Percentiles rank a stretch among this genome's conserved stretches.
phyloP scores from a whole-genome alignment of 2,797 vertebrate genomes.

The Capromys pilorides region DNA sequence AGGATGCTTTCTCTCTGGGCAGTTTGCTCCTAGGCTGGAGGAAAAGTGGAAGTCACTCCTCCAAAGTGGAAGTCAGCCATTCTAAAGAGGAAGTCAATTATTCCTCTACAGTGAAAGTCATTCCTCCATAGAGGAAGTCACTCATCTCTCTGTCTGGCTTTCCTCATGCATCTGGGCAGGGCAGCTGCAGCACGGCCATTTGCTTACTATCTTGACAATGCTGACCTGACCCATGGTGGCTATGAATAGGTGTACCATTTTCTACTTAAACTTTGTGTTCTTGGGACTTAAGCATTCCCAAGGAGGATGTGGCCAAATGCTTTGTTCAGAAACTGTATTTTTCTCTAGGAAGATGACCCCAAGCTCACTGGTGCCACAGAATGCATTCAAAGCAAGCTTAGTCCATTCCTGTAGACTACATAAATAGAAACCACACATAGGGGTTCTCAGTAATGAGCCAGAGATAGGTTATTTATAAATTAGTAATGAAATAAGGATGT shows the following conservation, averaged over 20 bases:
- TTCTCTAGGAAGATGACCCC: neutral
- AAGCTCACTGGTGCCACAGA: neutral
- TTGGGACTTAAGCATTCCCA: neutral
- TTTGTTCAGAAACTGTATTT: neutral
- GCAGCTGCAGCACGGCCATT: neutral
- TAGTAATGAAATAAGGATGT: neutral
- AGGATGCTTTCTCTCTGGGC: neutral
- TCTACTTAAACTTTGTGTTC: neutral
- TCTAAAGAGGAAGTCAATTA: neutral
- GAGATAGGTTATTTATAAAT: neutral
- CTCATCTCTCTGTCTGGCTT: neutral
- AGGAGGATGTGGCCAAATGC: neutral
- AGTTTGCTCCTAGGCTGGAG: neutral
- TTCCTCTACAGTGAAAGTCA: neutral
- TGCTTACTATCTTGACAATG: neutral
- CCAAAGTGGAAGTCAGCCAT: neutral
- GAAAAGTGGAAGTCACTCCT: neutral
- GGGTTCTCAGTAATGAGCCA: neutral
- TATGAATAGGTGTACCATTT: neutral
- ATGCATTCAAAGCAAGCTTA: neutral
- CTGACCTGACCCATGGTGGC: neutral
- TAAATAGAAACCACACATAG: neutral
- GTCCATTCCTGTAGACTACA: neutral
- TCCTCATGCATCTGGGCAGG: neutral
- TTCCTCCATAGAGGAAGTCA: neutral